Base-by-base conservation (phyloP, 2,113 vertebrate genomes). In the Notarius lentiginosus region DNA sequence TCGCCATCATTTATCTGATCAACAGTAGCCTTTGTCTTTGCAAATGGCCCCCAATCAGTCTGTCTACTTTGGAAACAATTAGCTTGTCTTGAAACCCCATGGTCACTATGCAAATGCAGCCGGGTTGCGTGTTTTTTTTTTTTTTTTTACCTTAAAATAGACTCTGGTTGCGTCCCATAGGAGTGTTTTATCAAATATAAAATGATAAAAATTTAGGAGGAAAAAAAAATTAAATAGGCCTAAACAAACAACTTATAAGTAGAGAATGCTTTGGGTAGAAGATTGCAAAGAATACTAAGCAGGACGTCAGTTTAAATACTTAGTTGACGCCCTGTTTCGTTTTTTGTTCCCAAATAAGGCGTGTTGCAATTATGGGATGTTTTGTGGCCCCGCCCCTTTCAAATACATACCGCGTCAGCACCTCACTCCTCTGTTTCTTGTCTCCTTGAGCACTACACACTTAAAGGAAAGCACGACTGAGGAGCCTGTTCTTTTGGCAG, bases 31-130 rank as follows among this genome's bases (percentile, higher is more conserved):
- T 99, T 99, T 99, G 97, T 99, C 95, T 97, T 96, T 94, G 96
- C 96, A 96, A 97, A 98, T 97, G 97, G 95, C 96, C 96, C 96
- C 96, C 96, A 96, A 97, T 97, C 96, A 97, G 96, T 96, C 96
- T 93, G 93, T 93, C 94, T 96, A 96, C 96, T 96, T 95, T 95
- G 95, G 95, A 95, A 95, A 96, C 95, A 96, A 97, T 97, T 97
- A 97, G 96, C 95, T 94, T 92, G 88, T 89, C 88, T 91, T 93
- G 17, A 68, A 94, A 94, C 93, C 92, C 94, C 93, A 93, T 95
- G 96, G 95, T 18, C 72, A 86, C 94, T 96, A 97, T 97, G 97
- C 95, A 97, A 97, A 98, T 97, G 86, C 70, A 79, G 79, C 92
- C 88, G 91, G 90, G 91, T 92, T 92, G 96, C n/a, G n/a, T n/a